Evolutionary conservation across 2,888 invertebrate species (phyloP).

Genomic region (Orchestes rusci): DNA sequence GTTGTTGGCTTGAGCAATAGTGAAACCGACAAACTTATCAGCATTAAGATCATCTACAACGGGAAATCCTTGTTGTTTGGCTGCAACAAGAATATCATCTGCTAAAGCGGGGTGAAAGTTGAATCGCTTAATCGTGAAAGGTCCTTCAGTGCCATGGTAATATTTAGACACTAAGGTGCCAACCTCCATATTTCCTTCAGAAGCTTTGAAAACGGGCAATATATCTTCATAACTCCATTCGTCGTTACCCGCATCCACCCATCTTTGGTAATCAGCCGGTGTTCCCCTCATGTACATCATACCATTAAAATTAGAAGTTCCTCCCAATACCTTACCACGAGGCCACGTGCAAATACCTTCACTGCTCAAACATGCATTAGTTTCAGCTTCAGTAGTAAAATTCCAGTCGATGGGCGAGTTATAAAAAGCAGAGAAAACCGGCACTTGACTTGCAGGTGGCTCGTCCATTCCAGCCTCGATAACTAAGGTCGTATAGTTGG

Average conservation of each 20-base stretch:
- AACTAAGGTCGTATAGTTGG: conserved; percentile 56
- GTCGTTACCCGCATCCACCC: conserved; percentile 40
- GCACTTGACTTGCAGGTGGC: conserved; percentile 47
- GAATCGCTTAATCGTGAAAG: conserved; percentile 55
- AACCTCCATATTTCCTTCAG: background rate
- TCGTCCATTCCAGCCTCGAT: conserved; percentile 65
- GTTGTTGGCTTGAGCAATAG: conserved; percentile 54
- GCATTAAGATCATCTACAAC: conserved; percentile 56
- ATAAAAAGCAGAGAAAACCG: background rate
- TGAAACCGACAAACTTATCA: conserved; percentile 49
- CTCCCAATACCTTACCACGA: conserved; percentile 61
- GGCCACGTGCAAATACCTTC: conserved; percentile 55
- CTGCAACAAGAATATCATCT: conserved; percentile 51
- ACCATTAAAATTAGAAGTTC: conserved; percentile 60
- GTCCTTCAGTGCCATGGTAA: conserved; percentile 55
- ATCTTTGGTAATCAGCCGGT: conserved; percentile 53
- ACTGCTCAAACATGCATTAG: conserved; percentile 51
- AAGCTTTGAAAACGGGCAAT: background rate
- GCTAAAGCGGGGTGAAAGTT: conserved; percentile 53
- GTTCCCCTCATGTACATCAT: conserved; percentile 56
- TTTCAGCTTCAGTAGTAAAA: conserved; percentile 56
- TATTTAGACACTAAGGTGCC: conserved; percentile 35
- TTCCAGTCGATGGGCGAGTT: conserved; percentile 51
- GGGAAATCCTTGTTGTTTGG: conserved; percentile 54
- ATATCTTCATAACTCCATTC: conserved; percentile 1